phyloP scores from a whole-genome alignment of 2,888 invertebrate genomes.

The Teinopalpus imperialis region DNA sequence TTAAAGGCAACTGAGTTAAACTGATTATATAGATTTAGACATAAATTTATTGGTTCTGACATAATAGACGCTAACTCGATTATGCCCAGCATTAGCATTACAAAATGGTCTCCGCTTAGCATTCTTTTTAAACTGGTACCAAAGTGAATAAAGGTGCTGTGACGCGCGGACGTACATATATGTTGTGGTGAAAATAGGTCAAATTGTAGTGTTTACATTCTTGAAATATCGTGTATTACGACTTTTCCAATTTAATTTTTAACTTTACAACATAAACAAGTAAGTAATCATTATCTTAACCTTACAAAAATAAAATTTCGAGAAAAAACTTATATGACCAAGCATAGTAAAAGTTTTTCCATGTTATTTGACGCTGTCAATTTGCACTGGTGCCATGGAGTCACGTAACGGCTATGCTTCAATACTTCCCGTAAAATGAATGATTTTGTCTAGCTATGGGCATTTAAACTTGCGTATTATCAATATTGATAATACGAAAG shows the following conservation, averaged over 20 bases:
- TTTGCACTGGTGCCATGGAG: too few species aligned
- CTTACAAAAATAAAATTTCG: not conserved
- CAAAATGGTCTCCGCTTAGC: constrained; percentile 4
- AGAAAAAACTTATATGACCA: too few species aligned
- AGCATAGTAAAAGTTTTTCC: too few species aligned
- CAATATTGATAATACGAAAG: too few species aligned
- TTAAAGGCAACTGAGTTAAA: not conserved
- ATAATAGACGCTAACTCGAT: not conserved
- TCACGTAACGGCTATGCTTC: too few species aligned
- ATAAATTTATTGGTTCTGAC: not conserved
- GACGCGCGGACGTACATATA: constrained; percentile 15
- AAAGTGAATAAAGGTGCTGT: constrained; percentile 9
- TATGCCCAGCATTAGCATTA: not conserved
- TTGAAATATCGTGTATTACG: not conserved
- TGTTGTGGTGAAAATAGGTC: constrained; percentile 8
- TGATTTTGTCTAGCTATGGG: too few species aligned
- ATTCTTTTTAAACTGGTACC: constrained; percentile 8
- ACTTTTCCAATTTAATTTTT: not conserved
- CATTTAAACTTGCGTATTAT: too few species aligned
- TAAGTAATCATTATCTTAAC: not conserved
- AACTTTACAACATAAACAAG: not conserved
- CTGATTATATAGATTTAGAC: not conserved
- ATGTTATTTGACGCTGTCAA: too few species aligned
- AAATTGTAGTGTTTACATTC: constrained; percentile 1
- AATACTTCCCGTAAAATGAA: too few species aligned